Evolutionary conservation across 2,888 invertebrate species (phyloP).

Genomic region (Vanessa cardui): DNA sequence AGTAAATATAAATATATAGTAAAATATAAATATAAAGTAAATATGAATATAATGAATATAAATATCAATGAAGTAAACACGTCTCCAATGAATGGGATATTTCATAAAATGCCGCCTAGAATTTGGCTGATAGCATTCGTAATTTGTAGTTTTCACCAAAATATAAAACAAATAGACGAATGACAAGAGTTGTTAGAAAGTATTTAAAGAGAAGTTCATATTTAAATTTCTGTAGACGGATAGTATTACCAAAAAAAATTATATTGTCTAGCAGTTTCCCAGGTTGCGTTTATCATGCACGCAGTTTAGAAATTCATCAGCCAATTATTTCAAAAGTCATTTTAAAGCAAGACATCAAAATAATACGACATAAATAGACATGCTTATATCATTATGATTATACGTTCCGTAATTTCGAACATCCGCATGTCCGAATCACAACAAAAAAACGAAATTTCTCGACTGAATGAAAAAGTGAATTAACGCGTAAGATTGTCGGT

Average conservation of each 20-base stretch:
- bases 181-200: no score
- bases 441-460: conserved; percentile 13
- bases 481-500: conserved; percentile 47
- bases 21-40: no score
- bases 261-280: not conserved
- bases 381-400: conserved; percentile 25
- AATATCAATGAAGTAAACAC: no score
- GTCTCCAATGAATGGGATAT: no score
- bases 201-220: no score
- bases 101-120: no score
- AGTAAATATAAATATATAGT: no score
- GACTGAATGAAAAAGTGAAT: conserved; percentile 23
- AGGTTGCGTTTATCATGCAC: not conserved
- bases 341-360: conserved; percentile 12
- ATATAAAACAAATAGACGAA: no score
- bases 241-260: not conserved
- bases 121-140: no score
- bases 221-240: not conserved
- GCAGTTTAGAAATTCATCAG: conserved; percentile 2
- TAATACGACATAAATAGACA: conserved; percentile 13
- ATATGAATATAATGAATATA: no score
- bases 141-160: no score
- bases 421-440: conserved; percentile 6
- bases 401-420: conserved; percentile 15
- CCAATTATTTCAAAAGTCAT: conserved; percentile 19